These are phyloP conservation scores for Oxyura jamaicensis DNA, from an alignment of 2,113 vertebrate genomes.

Conservation along the genomic window DNA sequence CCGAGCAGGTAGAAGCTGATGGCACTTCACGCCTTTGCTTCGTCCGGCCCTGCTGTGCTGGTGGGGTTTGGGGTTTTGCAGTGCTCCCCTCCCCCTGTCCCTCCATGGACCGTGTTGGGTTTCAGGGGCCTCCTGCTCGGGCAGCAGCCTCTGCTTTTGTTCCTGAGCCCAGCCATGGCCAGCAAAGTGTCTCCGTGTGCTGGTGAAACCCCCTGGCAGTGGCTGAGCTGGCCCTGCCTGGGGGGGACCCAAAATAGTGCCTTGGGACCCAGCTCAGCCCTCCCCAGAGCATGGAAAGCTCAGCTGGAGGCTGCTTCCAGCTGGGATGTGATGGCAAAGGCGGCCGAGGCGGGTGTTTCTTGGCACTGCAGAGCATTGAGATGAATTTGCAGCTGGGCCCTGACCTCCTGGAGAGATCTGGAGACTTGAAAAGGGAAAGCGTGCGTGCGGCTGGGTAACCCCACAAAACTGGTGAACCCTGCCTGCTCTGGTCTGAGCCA, in stretches of 20 bases:
- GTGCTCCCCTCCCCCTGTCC: not conserved
- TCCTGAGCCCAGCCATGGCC: not conserved
- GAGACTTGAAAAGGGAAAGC: no score
- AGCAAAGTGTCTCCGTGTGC: accelerated
- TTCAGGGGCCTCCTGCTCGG: not conserved
- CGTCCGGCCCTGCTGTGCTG: accelerated
- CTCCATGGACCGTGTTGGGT: not conserved
- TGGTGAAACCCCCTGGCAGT: not conserved
- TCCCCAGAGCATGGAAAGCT: accelerated
- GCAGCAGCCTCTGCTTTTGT: not conserved
- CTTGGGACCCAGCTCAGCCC: not conserved
- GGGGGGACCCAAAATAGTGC: no score
- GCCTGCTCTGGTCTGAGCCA: not conserved
- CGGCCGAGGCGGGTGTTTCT: accelerated
- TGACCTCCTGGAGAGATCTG: not conserved
- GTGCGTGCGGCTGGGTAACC: no score
- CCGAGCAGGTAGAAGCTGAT: not conserved
- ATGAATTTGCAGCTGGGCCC: not conserved
- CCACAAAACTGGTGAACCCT: not conserved
- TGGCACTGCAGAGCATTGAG: not conserved
- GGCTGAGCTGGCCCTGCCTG: no score
- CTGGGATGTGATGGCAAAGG: not conserved
- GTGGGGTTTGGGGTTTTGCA: not conserved
- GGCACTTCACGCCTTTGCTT: not conserved
- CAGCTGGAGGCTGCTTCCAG: not conserved